Conservation (phyloP, 2,888 invertebrate species). For the Andrena camellia region DNA sequence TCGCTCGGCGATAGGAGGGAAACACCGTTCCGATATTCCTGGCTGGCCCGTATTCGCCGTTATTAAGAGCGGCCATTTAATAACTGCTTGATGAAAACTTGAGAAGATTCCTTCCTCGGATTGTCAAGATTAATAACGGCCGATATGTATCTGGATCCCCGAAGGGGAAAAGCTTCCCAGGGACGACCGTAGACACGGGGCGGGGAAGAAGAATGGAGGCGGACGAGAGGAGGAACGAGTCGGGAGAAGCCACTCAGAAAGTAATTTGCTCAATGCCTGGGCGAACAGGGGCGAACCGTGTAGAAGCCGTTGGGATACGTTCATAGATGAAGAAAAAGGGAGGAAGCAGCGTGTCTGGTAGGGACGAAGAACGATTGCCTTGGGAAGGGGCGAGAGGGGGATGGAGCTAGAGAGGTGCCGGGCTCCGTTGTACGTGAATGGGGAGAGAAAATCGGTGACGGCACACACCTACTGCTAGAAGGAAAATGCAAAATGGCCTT, state of each 20-base stretch:
- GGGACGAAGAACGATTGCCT: constrained; percentile 41
- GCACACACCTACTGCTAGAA: constrained; percentile 26
- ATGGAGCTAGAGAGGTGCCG: neutral
- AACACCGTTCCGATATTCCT: constrained; percentile 62
- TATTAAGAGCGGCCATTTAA: constrained; percentile 64
- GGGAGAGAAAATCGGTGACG: constrained; percentile 51
- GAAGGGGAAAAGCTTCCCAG: constrained; percentile 47
- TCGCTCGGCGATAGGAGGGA: constrained; percentile 35
- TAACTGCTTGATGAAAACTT: constrained; percentile 67
- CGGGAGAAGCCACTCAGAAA: constrained; percentile 73
- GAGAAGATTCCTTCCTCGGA: constrained; percentile 56
- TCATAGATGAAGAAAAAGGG: constrained; percentile 55
- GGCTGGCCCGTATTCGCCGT: constrained; percentile 36
- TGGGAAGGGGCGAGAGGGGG: neutral
- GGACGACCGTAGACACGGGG: constrained; percentile 15
- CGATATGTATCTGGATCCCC: constrained; percentile 68
- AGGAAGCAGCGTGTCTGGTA: neutral
- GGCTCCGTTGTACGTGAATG: constrained; percentile 35
- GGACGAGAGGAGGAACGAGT: constrained; percentile 42
- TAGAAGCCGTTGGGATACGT: constrained; percentile 59
- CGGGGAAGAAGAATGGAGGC: constrained; percentile 51
- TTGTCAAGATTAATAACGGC: constrained; percentile 69
- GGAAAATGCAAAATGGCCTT: constrained; percentile 68
- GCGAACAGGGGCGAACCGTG: constrained; percentile 59
- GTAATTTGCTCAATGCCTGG: constrained; percentile 75